These are phyloP conservation scores for Lytechinus pictus DNA, from an alignment of 35 echinoderm and acorn worm genomes.

Conservation along the genomic window DNA sequence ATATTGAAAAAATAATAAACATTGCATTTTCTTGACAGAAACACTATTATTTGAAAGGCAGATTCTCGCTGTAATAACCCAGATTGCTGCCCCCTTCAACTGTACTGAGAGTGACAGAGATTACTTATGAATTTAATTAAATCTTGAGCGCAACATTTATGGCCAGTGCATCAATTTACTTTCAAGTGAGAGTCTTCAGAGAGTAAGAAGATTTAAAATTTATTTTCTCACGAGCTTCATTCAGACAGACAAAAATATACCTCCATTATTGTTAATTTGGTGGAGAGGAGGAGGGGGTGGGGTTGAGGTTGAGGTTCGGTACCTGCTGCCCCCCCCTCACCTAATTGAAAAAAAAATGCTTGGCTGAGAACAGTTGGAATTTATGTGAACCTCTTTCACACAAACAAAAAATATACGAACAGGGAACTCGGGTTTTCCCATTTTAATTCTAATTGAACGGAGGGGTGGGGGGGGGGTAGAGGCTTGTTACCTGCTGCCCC, in stretches of 20 bases:
- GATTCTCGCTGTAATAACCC: not conserved
- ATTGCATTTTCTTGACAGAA: not conserved
- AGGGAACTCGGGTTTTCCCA: no score
- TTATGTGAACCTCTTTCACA: no score
- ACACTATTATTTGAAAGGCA: not conserved
- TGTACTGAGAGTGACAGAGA: not conserved
- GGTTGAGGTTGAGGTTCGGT: no score
- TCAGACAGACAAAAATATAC: not conserved
- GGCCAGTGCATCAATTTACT: not conserved
- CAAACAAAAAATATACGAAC: no score
- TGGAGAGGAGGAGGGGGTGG: no score
- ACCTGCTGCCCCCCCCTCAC: no score
- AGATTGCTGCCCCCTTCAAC: not conserved
- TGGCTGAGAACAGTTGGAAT: no score
- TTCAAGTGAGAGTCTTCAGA: not conserved
- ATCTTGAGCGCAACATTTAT: not conserved
- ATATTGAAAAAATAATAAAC: not conserved
- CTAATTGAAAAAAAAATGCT: no score
- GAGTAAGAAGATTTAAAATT: not conserved
- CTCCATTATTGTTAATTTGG: no score
- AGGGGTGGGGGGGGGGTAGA: no score
- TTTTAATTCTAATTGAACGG: no score
- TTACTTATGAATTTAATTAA: slow-evolving; percentile 1
- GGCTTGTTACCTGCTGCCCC: no score
- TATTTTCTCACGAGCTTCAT: not conserved